Percentiles rank a stretch among this genome's conserved stretches.
Conservation (phyloP, 2,888 invertebrate species). For the Scaptomyza polygonia region DNA sequence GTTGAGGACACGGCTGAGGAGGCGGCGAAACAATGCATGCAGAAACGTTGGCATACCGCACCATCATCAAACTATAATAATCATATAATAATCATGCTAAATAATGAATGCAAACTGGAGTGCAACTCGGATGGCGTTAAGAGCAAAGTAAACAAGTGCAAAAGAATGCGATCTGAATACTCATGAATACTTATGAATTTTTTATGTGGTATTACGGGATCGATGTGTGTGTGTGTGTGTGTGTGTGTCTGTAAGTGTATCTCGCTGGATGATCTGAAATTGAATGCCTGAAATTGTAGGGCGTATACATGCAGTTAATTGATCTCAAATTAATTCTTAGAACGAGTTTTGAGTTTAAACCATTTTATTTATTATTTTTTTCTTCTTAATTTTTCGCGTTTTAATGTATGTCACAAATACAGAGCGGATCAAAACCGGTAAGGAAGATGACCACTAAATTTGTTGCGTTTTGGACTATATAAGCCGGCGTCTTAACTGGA, state of each 20-base stretch:
- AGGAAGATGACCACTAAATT: conserved; percentile 47
- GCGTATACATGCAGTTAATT: conserved; percentile 51
- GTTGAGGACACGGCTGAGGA: not conserved
- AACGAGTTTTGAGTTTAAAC: conserved; percentile 65
- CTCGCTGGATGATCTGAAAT: conserved; percentile 33
- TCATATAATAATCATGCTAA: conserved; percentile 45
- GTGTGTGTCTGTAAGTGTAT: conserved; percentile 11
- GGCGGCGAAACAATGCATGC: conserved; percentile 38
- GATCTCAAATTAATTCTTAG: conserved; percentile 73
- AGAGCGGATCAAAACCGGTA: conserved; percentile 58
- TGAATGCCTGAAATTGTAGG: conserved; percentile 52
- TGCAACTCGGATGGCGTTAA: conserved; percentile 59
- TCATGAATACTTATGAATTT: conserved; percentile 29
- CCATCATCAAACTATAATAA: conserved; percentile 41
- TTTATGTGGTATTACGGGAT: conserved; percentile 3
- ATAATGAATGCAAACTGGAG: conserved; percentile 46
- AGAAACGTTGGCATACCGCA: conserved; percentile 44
- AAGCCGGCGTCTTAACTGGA: conserved; percentile 30
- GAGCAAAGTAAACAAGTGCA: conserved; percentile 57
- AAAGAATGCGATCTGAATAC: conserved; percentile 39
- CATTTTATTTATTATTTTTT: conserved; percentile 1
- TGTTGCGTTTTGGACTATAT: conserved; percentile 62
- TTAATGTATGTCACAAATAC: conserved; percentile 45
- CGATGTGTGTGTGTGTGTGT: not conserved
- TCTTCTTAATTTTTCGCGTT: conserved; percentile 17